Base-by-base conservation (phyloP, 2,888 invertebrate species). In the Chrysolina haemoptera region DNA sequence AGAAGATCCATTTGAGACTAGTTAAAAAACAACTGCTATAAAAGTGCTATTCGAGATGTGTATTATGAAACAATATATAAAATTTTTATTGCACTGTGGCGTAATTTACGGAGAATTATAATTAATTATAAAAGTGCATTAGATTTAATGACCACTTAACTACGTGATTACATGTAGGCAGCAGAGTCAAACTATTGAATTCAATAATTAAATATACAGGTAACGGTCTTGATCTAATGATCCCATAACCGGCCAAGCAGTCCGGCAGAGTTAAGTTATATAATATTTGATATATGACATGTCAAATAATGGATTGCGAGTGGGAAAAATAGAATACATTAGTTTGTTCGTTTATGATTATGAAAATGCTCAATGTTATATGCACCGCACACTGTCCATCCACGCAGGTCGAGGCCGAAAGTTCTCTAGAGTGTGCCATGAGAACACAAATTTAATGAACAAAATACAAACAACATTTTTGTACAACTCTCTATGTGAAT, bases 81-180 rank as follows among this genome's bases (percentile, higher is more conserved):
- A 35, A 35, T 35, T 63, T 62, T 63, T 63, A 63, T 63, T 43
- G 41, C 40, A 16, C 43, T 41, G 43, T 53, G 53, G 20, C 53
- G 53, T 53, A 18, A 53, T 63, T 63, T 63, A 63, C 43, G 20
- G 22, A 40, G 40, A 41, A 63, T 63, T 40, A 63, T 63, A 40
- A 63, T 63, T 40, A 63, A 63, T 43, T 35, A 63, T 63, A 63
- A 41, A 43, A 43, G 43, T 43, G 43, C 41, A 63, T 63, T 43
- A 63, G 40, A 18, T 63, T 63, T 63, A 35, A 63, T 63, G 43
- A 20, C 20, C 20, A 20, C 63, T 35, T 5, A 20, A 53, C 43
- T 53, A 20, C 63, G 40, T 63, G 63, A 43, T 43, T 14, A 63
- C 40, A 63, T n/a, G 43, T 63, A 40, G 63, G 41, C 63, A 63